Conservation (phyloP, 2,888 invertebrate genomes). For the Calliscelio sp. region DNA sequence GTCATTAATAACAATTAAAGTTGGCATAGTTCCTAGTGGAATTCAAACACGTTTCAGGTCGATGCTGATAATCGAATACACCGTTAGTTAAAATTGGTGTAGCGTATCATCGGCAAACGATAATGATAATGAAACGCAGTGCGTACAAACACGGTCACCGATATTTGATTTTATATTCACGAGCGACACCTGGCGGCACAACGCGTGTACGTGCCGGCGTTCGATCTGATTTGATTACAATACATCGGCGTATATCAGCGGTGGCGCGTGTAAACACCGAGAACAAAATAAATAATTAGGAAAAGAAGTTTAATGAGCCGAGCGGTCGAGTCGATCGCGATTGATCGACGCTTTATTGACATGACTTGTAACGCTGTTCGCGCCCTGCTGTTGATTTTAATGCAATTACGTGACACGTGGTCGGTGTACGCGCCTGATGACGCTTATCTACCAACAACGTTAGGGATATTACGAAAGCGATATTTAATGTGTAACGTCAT, state of each 20-base stretch:
- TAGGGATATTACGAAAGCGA: conserved; percentile 20
- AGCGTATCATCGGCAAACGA: not conserved
- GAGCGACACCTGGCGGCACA: conserved; percentile 26
- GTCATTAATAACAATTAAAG: too few species aligned
- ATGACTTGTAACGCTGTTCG: not conserved
- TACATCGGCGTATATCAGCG: conserved; percentile 13
- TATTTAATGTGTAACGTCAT: conserved; percentile 2
- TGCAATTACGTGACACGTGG: conserved; percentile 39
- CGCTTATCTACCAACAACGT: conserved; percentile 37
- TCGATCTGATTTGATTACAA: conserved; percentile 37
- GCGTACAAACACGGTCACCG: conserved; percentile 14
- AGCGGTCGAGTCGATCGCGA: not conserved
- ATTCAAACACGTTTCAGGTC: too few species aligned
- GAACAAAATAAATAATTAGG: conserved; percentile 36
- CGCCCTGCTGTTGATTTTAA: conserved; percentile 38
- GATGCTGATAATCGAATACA: not conserved
- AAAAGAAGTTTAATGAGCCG: conserved; percentile 25
- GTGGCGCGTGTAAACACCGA: conserved; percentile 15
- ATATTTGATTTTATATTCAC: conserved; percentile 57
- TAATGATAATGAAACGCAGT: conserved; percentile 37
- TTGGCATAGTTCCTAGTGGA: too few species aligned
- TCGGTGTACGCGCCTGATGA: conserved; percentile 24
- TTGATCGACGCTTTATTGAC: not conserved
- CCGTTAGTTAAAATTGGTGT: not conserved
- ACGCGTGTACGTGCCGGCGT: conserved; percentile 31